Percentiles rank a stretch among this genome's conserved stretches.
Conservation (phyloP, 2,797 vertebrate genomes). For the Liparis tanakae region DNA sequence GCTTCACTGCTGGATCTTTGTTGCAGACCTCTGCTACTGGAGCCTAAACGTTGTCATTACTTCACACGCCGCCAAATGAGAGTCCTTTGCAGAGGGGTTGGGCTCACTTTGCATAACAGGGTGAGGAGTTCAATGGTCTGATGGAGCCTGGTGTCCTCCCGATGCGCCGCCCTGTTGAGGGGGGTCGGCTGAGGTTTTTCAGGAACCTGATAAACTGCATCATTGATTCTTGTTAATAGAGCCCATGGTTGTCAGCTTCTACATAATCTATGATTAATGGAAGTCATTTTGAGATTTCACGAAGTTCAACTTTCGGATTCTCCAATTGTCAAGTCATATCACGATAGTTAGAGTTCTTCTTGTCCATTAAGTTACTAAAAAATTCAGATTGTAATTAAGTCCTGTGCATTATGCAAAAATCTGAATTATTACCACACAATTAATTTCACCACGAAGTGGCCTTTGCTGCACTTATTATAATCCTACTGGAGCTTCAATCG, state of each 20-base stretch:
- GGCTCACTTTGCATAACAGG: slow-evolving; percentile 56
- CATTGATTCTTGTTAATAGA: slow-evolving; percentile 63
- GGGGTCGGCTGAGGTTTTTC: slow-evolving; percentile 41
- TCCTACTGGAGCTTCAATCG: slow-evolving; percentile 17
- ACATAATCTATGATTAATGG: slow-evolving; percentile 48
- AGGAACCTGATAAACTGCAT: slow-evolving; percentile 57
- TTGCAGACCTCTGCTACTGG: slow-evolving; percentile 18
- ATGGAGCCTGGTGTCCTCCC: slow-evolving; percentile 37
- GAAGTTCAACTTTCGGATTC: slow-evolving; percentile 43
- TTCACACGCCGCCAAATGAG: slow-evolving; percentile 46
- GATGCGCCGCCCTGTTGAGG: slow-evolving; percentile 28
- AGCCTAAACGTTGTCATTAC: slow-evolving; percentile 39
- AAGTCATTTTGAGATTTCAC: slow-evolving; percentile 53
- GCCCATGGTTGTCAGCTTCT: slow-evolving; percentile 35
- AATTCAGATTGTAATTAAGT: slow-evolving; percentile 28
- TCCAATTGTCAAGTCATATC: slow-evolving; percentile 23
- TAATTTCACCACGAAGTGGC: slow-evolving; percentile 11
- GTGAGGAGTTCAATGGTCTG: slow-evolving; percentile 62
- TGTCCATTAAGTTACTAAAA: slow-evolving; percentile 4
- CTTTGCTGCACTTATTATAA: slow-evolving; percentile 21
- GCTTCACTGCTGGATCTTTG: slow-evolving; percentile 27
- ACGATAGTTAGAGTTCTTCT: slow-evolving; percentile 11
- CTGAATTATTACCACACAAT: slow-evolving; percentile 18
- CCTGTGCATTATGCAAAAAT: slow-evolving; percentile 34
- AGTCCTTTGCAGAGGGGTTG: slow-evolving; percentile 35